Evolutionary conservation across 2,888 invertebrate species (phyloP), one percentile per base, ranked within the genome.

Genomic region (Plutella xylostella): DNA sequence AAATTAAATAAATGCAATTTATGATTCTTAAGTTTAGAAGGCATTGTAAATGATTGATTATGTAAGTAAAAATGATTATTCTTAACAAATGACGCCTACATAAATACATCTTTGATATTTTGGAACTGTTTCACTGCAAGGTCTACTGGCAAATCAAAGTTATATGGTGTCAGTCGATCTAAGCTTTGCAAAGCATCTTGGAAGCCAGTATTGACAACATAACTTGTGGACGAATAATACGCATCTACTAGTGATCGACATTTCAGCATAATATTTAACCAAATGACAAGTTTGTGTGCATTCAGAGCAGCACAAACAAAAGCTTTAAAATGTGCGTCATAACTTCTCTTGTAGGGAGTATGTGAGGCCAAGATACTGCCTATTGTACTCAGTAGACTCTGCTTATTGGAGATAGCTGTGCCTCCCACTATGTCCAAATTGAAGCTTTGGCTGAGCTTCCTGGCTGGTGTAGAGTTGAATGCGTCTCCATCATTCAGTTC

Each of bases 281-380:
- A 99, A 42, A 91, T 87, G 4, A 96, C 95, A 56, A 99, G 85
- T 75, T 96, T 95, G 63, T 93, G 94, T 44, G 92, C 89, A 82
- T 99, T 99, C 37, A 99, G 85, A 21, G 94, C 98, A 21, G 96
- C 92, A 76, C 97, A 98, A 42, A 99, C 88, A 67, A 99, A 97
- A 0, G 99, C 98, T 76, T 99, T 99, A 65, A 98, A 98, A 79
- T 98, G 97, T 15, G 98, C 94, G 84, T 98, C 98, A 52, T 90
- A 92, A 63, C 96, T 97, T 59, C 98, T 87, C 69, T 98, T 97
- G 60, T 97, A 94, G 0, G 93, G 93, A 7, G 90, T 89, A 76
- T 99, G 99, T 25, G 94, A 92, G 12, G 93, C 89, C 45, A 97
- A 88, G 51, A 99, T 96, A 65, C 92, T 94, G 35, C 97, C 97